Conservation (phyloP, 2,888 invertebrate species). For the Watsonalla binaria region DNA sequence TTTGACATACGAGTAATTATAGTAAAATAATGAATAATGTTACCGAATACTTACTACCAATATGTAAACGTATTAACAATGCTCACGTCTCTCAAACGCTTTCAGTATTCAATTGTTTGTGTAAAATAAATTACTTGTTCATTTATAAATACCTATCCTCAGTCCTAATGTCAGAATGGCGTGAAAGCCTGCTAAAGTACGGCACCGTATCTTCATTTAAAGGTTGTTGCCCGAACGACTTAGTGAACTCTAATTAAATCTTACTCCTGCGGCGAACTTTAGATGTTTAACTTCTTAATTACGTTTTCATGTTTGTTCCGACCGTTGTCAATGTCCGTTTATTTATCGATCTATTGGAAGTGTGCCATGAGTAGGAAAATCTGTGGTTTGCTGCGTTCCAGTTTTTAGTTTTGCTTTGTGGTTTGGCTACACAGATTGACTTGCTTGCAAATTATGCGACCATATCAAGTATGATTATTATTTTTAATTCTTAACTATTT, state of each 20-base stretch:
- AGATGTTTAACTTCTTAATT: slow-evolving; percentile 33
- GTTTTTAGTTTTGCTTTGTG: no score
- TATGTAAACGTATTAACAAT: no score
- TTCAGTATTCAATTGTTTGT: not conserved
- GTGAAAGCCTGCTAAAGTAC: slow-evolving; percentile 3
- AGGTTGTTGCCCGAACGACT: slow-evolving; percentile 12
- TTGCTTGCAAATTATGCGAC: no score
- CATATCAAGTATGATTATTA: no score
- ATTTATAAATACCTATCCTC: not conserved
- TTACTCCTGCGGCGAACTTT: slow-evolving; percentile 11
- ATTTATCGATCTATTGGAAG: not conserved
- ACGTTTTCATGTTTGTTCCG: slow-evolving; percentile 12
- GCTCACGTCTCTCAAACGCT: not conserved
- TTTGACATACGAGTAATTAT: no score
- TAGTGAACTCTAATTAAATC: slow-evolving; percentile 33
- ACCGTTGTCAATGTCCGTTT: slow-evolving; percentile 10
- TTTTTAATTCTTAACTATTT: no score
- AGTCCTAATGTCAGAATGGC: not conserved
- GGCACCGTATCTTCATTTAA: slow-evolving; percentile 10
- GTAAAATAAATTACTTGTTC: not conserved
- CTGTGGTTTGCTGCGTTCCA: no score
- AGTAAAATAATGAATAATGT: no score
- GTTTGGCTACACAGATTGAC: no score
- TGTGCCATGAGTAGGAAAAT: no score
- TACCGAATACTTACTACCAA: no score